Evolutionary conservation across 2,888 invertebrate species (phyloP).

Genomic region (Cantharis flavilabris): DNA sequence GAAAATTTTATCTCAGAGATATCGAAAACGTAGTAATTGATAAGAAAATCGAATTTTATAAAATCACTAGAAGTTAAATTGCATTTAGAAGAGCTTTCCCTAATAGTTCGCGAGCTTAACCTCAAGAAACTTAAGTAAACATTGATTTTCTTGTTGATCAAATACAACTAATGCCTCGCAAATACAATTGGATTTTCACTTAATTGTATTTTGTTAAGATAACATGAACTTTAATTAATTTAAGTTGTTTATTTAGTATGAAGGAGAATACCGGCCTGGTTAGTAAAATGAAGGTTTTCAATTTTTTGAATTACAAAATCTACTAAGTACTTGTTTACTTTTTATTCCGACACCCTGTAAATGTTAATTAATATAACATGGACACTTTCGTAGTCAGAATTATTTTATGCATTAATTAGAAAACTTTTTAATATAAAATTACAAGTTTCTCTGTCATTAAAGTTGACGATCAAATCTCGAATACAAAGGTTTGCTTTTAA

Average conservation of each 20-base stretch:
- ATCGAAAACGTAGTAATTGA: neutral
- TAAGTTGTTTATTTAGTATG: neutral
- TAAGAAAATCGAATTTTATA: neutral
- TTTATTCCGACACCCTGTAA: neutral
- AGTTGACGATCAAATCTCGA: neutral
- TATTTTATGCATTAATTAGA: neutral
- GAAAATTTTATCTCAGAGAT: neutral
- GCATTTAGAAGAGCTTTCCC: neutral
- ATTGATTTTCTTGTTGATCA: neutral
- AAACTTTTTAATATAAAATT: neutral
- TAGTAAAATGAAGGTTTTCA: neutral
- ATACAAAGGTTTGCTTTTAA: neutral
- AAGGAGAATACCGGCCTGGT: neutral
- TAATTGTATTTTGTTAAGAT: neutral
- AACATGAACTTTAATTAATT: neutral
- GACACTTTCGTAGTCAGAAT: neutral
- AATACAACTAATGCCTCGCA: neutral
- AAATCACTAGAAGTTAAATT: neutral
- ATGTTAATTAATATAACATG: neutral
- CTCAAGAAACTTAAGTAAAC: neutral
- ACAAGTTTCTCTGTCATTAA: neutral
- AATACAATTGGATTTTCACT: neutral
- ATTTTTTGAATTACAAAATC: neutral
- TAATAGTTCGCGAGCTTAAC: neutral
- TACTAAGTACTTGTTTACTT: too few relatives aligned